Percentiles rank a stretch among this genome's conserved stretches.
phyloP scores from a whole-genome alignment of 2,888 invertebrate species.

The Eubasilissa splendida region DNA sequence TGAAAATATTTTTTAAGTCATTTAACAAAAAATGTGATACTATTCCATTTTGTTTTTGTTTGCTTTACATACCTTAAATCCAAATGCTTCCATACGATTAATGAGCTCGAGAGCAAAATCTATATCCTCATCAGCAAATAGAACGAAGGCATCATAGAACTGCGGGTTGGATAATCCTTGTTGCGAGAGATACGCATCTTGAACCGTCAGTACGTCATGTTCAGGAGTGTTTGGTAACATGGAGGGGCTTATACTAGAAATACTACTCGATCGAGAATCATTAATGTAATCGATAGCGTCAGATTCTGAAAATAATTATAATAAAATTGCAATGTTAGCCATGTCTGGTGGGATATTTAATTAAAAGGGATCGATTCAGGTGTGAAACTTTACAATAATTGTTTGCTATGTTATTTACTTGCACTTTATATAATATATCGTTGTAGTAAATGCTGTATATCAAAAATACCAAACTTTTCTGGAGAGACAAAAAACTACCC shows the following conservation, averaged over 20 bases:
- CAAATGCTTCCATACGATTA: constrained; percentile 75
- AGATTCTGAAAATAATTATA: constrained; percentile 43
- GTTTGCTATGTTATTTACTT: too few relatives aligned
- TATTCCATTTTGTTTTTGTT: too few relatives aligned
- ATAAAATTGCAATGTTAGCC: too few relatives aligned
- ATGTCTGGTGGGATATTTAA: too few relatives aligned
- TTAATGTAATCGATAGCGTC: constrained; percentile 50
- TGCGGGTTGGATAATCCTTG: constrained; percentile 65
- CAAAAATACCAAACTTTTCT: too few relatives aligned
- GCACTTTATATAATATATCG: too few relatives aligned
- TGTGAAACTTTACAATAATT: too few relatives aligned
- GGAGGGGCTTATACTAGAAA: constrained; percentile 7
- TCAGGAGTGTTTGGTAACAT: constrained; percentile 20
- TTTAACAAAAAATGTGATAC: too few relatives aligned
- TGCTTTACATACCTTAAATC: constrained; percentile 73
- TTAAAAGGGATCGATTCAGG: too few relatives aligned
- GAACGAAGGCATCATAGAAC: constrained; percentile 84
- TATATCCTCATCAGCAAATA: constrained; percentile 82
- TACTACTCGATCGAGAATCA: constrained; percentile 11
- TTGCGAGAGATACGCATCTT: constrained; percentile 42
- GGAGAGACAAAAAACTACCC: too few relatives aligned
- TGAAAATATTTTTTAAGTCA: too few relatives aligned
- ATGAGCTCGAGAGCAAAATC: constrained; percentile 79
- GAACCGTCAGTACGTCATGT: constrained; percentile 46
- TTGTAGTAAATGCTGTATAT: too few relatives aligned